phyloP scores from a whole-genome alignment of 2,797 vertebrate species.

The Lutjanus argentimaculatus region DNA sequence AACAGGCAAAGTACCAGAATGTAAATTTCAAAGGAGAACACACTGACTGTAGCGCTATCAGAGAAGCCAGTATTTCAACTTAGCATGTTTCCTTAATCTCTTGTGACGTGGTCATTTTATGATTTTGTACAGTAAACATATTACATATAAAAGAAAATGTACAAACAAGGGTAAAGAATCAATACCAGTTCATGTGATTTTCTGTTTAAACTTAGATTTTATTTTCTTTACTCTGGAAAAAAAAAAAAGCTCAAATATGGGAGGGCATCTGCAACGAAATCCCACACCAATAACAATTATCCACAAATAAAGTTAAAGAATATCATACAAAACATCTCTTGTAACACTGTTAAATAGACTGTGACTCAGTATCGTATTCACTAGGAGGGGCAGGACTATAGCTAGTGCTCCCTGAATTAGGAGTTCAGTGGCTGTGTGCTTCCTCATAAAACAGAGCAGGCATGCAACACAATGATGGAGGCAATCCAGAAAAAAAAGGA shows the following conservation, averaged over 20 bases:
- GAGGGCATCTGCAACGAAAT: constrained; percentile 86
- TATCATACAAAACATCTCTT: constrained; percentile 93
- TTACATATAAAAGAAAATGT: no score
- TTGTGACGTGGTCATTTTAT: no score
- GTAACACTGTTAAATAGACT: constrained; percentile 98
- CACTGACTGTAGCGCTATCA: no score
- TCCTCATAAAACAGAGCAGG: constrained; percentile 72
- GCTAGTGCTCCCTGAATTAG: constrained; percentile 85
- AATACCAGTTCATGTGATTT: constrained; percentile 13
- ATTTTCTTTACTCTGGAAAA: constrained; percentile 90
- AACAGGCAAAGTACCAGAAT: no score
- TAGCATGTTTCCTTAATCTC: no score
- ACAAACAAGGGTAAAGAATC: neutral
- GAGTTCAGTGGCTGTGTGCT: constrained; percentile 89
- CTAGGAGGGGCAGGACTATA: constrained; percentile 85
- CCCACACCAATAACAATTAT: constrained; percentile 91
- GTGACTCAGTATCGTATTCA: constrained; percentile 88
- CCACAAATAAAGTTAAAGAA: constrained; percentile 98
- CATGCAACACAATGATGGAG: constrained; percentile 73
- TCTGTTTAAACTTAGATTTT: constrained; percentile 81
- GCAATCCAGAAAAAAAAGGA: constrained; percentile 42
- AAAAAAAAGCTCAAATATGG: constrained; percentile 89
- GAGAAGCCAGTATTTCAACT: no score
- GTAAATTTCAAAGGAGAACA: no score
- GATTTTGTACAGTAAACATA: no score